Evolutionary conservation across 1,140 invertebrate species (phyloP).

Genomic region (Lucilia sericata): DNA sequence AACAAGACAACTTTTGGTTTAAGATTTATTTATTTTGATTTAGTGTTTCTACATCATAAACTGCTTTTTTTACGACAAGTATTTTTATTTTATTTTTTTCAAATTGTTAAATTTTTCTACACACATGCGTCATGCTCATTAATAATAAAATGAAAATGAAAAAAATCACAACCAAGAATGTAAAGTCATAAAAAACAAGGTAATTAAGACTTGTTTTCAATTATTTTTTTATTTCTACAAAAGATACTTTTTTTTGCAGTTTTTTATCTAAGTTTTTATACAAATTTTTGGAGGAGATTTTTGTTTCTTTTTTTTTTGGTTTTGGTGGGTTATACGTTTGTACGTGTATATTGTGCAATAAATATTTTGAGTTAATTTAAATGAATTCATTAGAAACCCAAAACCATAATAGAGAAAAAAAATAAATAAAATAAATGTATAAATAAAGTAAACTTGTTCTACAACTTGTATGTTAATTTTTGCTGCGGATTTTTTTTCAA

Average conservation of each 20-base stretch:
- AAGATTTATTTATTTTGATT: neutral
- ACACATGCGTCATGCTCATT: neutral
- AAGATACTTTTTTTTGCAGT: neutral
- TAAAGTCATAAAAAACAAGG: constrained; percentile 7
- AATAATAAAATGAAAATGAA: neutral
- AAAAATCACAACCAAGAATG: neutral
- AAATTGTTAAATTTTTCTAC: neutral
- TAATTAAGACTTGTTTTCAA: constrained; percentile 7
- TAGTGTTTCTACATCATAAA: too few species aligned
- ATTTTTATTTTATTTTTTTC: neutral
- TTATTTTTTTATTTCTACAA: neutral
- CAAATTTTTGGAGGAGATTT: neutral
- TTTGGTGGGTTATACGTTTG: neutral
- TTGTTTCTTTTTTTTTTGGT: neutral
- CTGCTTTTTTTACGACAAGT: too few species aligned
- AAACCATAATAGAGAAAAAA: neutral
- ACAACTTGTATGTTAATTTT: neutral
- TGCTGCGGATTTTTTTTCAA: neutral
- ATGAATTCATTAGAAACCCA: neutral
- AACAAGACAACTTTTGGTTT: neutral
- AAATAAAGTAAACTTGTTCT: neutral
- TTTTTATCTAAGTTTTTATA: neutral
- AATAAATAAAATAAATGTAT: too few species aligned
- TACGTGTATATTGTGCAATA: neutral
- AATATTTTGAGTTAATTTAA: neutral